These are phyloP conservation scores for Tholera decimalis DNA, from an alignment of 2,888 invertebrate genomes.

Conservation along the genomic window DNA sequence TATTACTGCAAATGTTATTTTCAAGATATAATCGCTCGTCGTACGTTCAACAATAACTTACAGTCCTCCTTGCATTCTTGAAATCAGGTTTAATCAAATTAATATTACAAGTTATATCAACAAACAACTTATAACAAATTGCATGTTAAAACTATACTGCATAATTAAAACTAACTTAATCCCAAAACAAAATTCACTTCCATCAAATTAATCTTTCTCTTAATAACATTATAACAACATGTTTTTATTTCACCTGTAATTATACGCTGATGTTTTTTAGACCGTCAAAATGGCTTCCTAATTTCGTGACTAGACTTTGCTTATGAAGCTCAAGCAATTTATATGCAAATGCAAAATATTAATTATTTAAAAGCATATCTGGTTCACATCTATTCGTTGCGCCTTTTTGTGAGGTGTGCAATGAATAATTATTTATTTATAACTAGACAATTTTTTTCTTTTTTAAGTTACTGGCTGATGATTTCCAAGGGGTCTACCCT, in stretches of 20 bases:
- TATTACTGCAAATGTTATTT: too few species aligned
- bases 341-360: conserved; percentile 63
- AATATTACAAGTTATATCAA: conserved; percentile 15
- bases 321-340: conserved; percentile 57
- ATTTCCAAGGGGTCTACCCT: background rate
- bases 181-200: conserved; percentile 24
- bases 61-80: background rate
- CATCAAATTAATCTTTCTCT: conserved; percentile 47
- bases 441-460: background rate
- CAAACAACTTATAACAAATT: conserved; percentile 40
- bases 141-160: conserved; percentile 30
- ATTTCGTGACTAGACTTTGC: conserved; percentile 61
- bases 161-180: conserved; percentile 42
- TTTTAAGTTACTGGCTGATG: background rate
- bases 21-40: background rate
- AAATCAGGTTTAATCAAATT: conserved; percentile 18
- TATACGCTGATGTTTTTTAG: conserved; percentile 50
- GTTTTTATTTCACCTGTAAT: conserved; percentile 58
- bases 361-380: conserved; percentile 59
- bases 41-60: background rate
- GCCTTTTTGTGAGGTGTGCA: conserved; percentile 28
- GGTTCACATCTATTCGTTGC: conserved; percentile 47
- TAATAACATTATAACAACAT: conserved; percentile 55
- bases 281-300: conserved; percentile 55
- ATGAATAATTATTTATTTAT: conserved; percentile 11